Base-by-base conservation (phyloP, 2,113 vertebrate species). In the Urocolius indicus region DNA sequence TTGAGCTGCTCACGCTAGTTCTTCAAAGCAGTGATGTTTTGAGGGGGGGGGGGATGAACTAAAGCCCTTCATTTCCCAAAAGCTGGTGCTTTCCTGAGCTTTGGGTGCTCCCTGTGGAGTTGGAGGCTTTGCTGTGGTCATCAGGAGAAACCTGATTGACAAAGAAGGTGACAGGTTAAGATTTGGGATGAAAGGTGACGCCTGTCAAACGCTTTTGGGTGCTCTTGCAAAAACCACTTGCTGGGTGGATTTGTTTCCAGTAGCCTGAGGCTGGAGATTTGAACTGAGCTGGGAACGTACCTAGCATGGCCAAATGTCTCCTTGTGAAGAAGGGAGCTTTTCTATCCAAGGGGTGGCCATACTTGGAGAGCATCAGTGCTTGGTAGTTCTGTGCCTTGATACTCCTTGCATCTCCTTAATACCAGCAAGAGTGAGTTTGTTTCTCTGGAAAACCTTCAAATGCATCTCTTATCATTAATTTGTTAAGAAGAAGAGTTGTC, bases 11-110 rank as follows among this genome's bases (percentile, higher is more conserved):
- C 27, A 29, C 23, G 17, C 6, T 29, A 11, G 27, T 5, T 51
- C n/a, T 43, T 45, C 27, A 55, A 38, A 90, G 9, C 1, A 2
- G 10, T 24, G 38, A 12, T 24, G 15, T 19, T 32, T 14, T 54
- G 43, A 16, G 38, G 23, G 2, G 23, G 3, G 3, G 0, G 1
- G 17, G 22, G n/a, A n/a, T n/a, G n/a, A n/a, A n/a, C n/a, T n/a
- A 55, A 29, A 22, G 34, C 45, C n/a, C 41, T 36, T 14, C 1
- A 5, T 52, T 88, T 76, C 23, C 51, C 21, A 66, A 24, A 92
- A 83, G 6, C 22, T 48, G 38, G 6, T n/a, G 34, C 2, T 49
- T 77, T 76, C 10, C 48, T 21, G 22, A 41, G 68, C 17, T 78
- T 66, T 82, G n/a, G 75, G 63, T 20, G 79, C 63, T 51, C 58